Conservation (phyloP, 2,888 invertebrate species). For the Spilosoma lubricipeda region DNA sequence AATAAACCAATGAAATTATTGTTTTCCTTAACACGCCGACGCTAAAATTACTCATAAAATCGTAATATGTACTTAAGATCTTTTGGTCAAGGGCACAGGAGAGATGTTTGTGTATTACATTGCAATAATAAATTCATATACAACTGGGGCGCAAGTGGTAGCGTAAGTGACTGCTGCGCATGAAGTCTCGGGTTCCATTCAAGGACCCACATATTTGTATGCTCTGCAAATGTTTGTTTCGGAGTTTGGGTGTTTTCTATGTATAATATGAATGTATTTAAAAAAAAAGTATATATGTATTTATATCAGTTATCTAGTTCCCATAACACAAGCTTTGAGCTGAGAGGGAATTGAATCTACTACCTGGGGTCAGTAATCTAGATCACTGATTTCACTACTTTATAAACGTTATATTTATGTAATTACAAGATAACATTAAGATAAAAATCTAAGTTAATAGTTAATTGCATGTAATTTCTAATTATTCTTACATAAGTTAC, state of each 20-base stretch:
- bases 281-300: too few relatives aligned
- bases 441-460: too few relatives aligned
- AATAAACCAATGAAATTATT: conserved; percentile 13
- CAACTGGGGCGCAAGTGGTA: too few relatives aligned
- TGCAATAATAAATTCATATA: not conserved
- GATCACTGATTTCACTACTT: not conserved
- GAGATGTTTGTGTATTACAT: conserved; percentile 6
- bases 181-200: too few relatives aligned
- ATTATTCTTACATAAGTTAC: conserved; percentile 7
- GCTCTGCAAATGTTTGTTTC: too few relatives aligned
- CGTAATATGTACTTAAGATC: conserved; percentile 17
- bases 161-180: too few relatives aligned
- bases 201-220: too few relatives aligned
- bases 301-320: too few relatives aligned
- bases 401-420: not conserved
- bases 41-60: conserved; percentile 36
- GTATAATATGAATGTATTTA: too few relatives aligned
- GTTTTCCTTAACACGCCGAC: conserved; percentile 41
- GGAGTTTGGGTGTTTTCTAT: too few relatives aligned
- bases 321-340: too few relatives aligned
- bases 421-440: too few relatives aligned
- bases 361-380: not conserved
- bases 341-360: not conserved
- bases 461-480: not conserved
- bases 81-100: conserved; percentile 23